phyloP scores from a whole-genome alignment of 2,113 vertebrate species.

The Eptesicus fuscus region DNA sequence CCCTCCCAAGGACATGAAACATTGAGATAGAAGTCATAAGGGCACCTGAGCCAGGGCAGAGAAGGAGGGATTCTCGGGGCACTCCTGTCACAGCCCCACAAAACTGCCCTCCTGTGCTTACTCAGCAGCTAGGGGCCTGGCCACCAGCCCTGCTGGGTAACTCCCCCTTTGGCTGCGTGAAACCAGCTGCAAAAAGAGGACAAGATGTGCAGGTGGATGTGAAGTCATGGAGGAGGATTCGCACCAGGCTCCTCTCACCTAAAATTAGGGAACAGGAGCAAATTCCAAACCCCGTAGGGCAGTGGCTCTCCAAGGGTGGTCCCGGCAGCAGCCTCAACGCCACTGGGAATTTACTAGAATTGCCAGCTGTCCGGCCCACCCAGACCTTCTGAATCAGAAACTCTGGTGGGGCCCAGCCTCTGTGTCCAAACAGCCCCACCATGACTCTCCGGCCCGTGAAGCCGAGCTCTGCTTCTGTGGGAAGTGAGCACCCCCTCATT shows the following conservation, averaged over 20 bases:
- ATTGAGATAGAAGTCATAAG: background rate
- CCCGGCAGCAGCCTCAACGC: background rate
- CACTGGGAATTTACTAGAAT: background rate
- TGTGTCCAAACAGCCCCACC: no score
- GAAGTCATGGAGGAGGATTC: background rate
- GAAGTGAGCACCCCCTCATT: background rate
- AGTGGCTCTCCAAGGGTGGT: background rate
- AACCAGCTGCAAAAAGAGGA: background rate
- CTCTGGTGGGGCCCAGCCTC: background rate
- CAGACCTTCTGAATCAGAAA: background rate
- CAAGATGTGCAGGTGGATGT: background rate
- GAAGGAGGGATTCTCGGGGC: background rate
- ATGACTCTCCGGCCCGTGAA: rapidly evolving
- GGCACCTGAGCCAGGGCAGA: background rate
- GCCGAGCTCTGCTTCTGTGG: background rate
- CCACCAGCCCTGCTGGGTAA: background rate
- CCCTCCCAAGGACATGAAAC: background rate
- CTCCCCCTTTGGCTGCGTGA: background rate
- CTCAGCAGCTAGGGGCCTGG: background rate
- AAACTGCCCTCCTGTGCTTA: background rate
- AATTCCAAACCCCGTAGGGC: background rate
- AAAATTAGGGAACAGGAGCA: background rate
- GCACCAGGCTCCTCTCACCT: background rate
- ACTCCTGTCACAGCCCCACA: background rate
- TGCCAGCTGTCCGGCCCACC: background rate